phyloP scores from a whole-genome alignment of 2,888 invertebrate genomes.

The Rhaphigaster nebulosa region DNA sequence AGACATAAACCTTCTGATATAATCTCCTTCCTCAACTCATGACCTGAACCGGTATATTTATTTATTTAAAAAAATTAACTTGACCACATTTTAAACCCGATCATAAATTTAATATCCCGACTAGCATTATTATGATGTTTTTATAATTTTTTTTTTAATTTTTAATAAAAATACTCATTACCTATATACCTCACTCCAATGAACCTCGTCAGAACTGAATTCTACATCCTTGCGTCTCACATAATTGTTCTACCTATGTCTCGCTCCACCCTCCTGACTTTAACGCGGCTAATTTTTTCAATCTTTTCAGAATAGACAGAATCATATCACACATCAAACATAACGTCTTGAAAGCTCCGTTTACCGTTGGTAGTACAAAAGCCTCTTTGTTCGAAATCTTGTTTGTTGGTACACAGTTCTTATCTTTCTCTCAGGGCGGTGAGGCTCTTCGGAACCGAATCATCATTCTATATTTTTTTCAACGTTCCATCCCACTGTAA shows the following conservation, averaged over 20 bases:
- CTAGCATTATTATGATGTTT: too few species aligned
- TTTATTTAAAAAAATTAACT: too few species aligned
- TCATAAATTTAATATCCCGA: too few species aligned
- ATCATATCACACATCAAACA: background rate
- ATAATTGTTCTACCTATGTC: too few species aligned
- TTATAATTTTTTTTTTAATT: too few species aligned
- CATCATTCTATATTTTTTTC: background rate
- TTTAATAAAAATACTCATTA: too few species aligned
- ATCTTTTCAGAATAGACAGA: background rate
- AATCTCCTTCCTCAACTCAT: too few species aligned
- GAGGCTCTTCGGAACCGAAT: background rate
- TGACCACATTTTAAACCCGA: too few species aligned
- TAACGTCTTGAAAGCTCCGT: background rate
- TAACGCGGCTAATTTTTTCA: background rate
- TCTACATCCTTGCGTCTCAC: background rate
- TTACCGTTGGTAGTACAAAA: background rate
- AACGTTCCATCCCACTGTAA: background rate
- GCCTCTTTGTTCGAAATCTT: slow-evolving; percentile 7
- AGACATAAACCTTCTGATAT: too few species aligned
- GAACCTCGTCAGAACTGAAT: background rate
- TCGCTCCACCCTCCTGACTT: background rate
- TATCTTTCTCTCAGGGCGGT: background rate
- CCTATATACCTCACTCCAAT: background rate
- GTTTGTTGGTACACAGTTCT: slow-evolving; percentile 12
- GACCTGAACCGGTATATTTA: too few species aligned